Evolutionary conservation across 2,888 invertebrate genomes (phyloP), one percentile per base, ranked within the genome.

Genomic region (Diabrotica balteata): DNA sequence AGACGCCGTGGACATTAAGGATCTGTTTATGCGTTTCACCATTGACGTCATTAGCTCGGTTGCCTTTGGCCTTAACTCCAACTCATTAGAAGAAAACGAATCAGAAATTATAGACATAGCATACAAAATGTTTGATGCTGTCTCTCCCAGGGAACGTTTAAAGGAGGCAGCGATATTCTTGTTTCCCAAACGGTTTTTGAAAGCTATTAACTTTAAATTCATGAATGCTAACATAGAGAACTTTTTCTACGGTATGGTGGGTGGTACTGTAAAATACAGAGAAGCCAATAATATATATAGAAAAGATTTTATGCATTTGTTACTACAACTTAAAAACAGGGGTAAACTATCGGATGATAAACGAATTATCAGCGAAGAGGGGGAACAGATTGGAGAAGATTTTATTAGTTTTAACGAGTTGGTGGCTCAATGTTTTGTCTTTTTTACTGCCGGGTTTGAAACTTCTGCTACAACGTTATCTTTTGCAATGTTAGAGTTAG

Each of bases 11-110:
- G 69, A 77, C 58, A 74, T 78, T 11, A 78, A 86, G 5, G 86
- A 87, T 44, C 82, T 87, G 51, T 85, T 86, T 69, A 86, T 86
- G 4, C 85, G 85, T 69, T 88, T 86, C 73, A 84, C 87, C 0
- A 87, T 88, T 83, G 88, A 88, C 74, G 86, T 88, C 5, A 87
- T 88, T 43, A 87, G 87, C 0, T 85, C 85, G 53, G 86, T 87
- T 59, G 88, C 87, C 9, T 89, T 88, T 75, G 88, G 88, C 45
- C 82, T 88, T 7, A 86, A 88, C 70, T 86, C 86, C 70, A 86
- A 88, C 73, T 86, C 86, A 43, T 85, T 88, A 60, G 82, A 84
- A 60, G 84, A 87, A 77, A 81, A 85, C 0, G 80, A 86, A 68
- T 85, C 86, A 0, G 85, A 86, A 69, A 88, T 88, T 77, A 63